These are phyloP conservation scores for Lasioglossum lativentre DNA, from an alignment of 2,888 invertebrate genomes.

Conservation along the genomic window DNA sequence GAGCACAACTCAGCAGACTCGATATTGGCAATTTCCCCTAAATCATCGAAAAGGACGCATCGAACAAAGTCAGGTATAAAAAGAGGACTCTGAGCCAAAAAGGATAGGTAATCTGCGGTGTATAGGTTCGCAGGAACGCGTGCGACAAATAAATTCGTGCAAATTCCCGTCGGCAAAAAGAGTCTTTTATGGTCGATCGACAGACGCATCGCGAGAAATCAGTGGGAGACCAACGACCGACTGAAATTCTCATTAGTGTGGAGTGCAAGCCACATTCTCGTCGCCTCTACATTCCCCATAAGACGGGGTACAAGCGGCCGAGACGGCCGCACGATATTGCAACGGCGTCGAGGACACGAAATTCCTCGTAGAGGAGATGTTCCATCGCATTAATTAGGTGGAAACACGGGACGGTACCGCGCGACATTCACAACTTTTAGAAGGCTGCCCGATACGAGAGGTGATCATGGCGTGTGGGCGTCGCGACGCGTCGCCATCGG, in stretches of 20 bases:
- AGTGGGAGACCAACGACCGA: constrained; percentile 28
- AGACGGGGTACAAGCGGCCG: constrained; percentile 55
- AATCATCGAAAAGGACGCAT: not conserved
- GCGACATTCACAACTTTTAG: constrained; percentile 59
- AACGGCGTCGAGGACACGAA: constrained; percentile 42
- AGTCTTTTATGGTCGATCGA: not conserved
- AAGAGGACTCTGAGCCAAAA: not conserved
- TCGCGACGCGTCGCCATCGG: not conserved
- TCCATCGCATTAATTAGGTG: constrained; percentile 66
- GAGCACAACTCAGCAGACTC: not conserved
- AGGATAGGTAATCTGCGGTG: not conserved
- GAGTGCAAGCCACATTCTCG: constrained; percentile 44
- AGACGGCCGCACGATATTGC: constrained; percentile 59
- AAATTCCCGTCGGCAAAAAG: not conserved
- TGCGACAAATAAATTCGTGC: not conserved
- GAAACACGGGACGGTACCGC: constrained; percentile 54
- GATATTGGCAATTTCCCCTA: not conserved
- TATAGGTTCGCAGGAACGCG: not conserved
- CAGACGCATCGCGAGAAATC: constrained; percentile 14
- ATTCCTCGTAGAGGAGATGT: constrained; percentile 59
- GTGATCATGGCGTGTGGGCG: constrained; percentile 22
- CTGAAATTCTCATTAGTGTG: constrained; percentile 68
- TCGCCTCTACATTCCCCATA: constrained; percentile 52
- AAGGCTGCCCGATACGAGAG: not conserved
- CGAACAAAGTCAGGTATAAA: not conserved